Evolutionary conservation across 2,797 vertebrate species (phyloP).

Genomic region (Tenualosa thibaudeaui): DNA sequence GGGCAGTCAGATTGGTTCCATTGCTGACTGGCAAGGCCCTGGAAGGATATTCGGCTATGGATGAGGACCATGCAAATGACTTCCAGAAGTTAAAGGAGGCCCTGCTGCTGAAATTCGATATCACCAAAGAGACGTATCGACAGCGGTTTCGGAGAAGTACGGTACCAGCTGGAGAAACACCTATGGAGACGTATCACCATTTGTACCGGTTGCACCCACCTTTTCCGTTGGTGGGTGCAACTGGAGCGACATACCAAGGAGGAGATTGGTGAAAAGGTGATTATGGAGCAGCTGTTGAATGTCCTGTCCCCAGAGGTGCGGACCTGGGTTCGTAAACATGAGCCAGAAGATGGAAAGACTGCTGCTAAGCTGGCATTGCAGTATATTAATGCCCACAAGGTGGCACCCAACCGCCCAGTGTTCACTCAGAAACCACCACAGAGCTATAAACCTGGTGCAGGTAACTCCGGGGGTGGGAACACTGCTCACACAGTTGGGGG

Average conservation of each 20-base stretch:
- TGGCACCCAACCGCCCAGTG: background rate
- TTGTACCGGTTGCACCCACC: background rate
- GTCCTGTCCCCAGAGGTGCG: background rate
- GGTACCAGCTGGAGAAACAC: background rate
- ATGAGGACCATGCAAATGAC: background rate
- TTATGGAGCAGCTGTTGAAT: constrained; percentile 34
- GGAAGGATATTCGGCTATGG: constrained; percentile 30
- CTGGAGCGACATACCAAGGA: constrained; percentile 28
- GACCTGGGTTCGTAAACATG: constrained; percentile 31
- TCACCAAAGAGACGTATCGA: background rate
- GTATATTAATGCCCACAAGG: constrained; percentile 30
- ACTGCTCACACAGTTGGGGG: background rate
- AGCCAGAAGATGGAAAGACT: constrained; percentile 5
- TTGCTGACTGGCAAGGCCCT: constrained; percentile 30
- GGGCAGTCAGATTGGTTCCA: background rate
- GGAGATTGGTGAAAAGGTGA: constrained; percentile 33
- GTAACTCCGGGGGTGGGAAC: background rate
- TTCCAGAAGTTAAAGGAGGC: constrained; percentile 25
- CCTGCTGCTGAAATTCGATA: constrained; percentile 30
- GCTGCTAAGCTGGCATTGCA: constrained; percentile 29
- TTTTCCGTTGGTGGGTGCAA: constrained; percentile 18
- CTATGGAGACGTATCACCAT: constrained; percentile 6
- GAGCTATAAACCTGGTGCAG: background rate
- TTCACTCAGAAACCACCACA: background rate
- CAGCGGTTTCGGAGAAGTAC: background rate